Conservation (phyloP, 2,797 vertebrate genomes). For the Diplodus sargus region DNA sequence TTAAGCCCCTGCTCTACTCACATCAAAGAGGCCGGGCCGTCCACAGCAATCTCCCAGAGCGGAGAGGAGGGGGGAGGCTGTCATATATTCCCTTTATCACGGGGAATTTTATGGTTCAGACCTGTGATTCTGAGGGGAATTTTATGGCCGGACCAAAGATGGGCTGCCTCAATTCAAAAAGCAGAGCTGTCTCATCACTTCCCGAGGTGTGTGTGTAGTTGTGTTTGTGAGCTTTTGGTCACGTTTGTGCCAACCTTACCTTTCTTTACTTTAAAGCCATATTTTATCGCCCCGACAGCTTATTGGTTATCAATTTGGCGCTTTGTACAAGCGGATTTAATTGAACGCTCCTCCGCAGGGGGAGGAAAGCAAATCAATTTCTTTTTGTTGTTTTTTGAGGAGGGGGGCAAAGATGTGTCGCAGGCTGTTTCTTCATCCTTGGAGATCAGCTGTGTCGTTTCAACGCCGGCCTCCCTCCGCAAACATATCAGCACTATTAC, state of each 20-base stretch:
- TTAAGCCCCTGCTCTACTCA: constrained; percentile 72
- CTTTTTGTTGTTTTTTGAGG: constrained; percentile 7
- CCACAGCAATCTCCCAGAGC: constrained; percentile 65
- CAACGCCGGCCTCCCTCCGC: neutral
- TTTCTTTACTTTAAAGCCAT: constrained; percentile 55
- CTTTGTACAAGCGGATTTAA: constrained; percentile 61
- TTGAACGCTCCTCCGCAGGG: constrained; percentile 42
- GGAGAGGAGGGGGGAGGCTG: constrained; percentile 38
- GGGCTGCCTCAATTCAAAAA: constrained; percentile 72
- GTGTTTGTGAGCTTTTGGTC: constrained; percentile 35
- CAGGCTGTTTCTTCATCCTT: constrained; percentile 33
- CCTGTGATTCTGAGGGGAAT: constrained; percentile 77
- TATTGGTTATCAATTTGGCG: constrained; percentile 77
- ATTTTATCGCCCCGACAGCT: constrained; percentile 72
- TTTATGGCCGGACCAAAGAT: constrained; percentile 75
- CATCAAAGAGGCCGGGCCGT: constrained; percentile 75
- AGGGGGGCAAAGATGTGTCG: constrained; percentile 21
- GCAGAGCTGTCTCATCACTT: constrained; percentile 71
- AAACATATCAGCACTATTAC: constrained; percentile 19
- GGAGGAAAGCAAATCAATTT: constrained; percentile 31
- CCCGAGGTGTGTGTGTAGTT: constrained; percentile 25
- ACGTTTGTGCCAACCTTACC: constrained; percentile 52
- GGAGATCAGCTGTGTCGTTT: constrained; percentile 20
- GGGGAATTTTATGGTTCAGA: constrained; percentile 76
- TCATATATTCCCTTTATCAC: constrained; percentile 79